Conservation (phyloP, 1,140 invertebrate genomes). For the Orius laevigatus region DNA sequence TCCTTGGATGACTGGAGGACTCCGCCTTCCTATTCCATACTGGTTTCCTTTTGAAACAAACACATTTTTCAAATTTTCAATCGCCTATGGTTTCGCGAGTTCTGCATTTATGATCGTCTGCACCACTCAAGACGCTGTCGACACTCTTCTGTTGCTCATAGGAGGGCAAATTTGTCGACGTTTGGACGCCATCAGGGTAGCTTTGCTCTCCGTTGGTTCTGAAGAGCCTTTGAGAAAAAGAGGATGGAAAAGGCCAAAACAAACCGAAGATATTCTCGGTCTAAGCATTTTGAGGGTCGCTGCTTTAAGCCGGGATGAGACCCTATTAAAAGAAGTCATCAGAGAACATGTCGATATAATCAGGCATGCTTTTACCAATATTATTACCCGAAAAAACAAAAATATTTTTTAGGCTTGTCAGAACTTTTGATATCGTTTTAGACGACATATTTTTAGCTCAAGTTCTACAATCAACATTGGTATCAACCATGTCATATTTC, state of each 20-base stretch:
- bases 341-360: constrained; percentile 15
- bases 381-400: neutral
- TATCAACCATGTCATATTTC: constrained; percentile 11
- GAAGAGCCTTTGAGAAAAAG: constrained; percentile 8
- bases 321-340: constrained; percentile 11
- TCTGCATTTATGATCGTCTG: constrained; percentile 2
- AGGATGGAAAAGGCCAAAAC: constrained; percentile 2
- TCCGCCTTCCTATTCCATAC: constrained; percentile 6
- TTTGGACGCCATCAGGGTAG: constrained; percentile 7
- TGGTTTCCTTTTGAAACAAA: constrained; percentile 7
- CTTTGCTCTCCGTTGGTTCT: constrained; percentile 1
- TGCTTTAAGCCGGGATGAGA: constrained; percentile 8
- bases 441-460: constrained; percentile 14
- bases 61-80: neutral
- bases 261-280: neutral
- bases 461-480: constrained; percentile 13
- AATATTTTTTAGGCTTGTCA: constrained; percentile 11
- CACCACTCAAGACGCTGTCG: constrained; percentile 3
- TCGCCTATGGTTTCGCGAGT: neutral
- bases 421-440: constrained; percentile 12
- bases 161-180: constrained; percentile 10
- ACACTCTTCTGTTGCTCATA: constrained; percentile 10
- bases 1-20: constrained; percentile 6
- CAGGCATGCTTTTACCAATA: constrained; percentile 4
- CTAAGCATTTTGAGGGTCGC: constrained; percentile 6